Percentiles rank a stretch among this genome's conserved stretches.
Conservation (phyloP, 2,797 vertebrate species). For the Apodemus agrarius region DNA sequence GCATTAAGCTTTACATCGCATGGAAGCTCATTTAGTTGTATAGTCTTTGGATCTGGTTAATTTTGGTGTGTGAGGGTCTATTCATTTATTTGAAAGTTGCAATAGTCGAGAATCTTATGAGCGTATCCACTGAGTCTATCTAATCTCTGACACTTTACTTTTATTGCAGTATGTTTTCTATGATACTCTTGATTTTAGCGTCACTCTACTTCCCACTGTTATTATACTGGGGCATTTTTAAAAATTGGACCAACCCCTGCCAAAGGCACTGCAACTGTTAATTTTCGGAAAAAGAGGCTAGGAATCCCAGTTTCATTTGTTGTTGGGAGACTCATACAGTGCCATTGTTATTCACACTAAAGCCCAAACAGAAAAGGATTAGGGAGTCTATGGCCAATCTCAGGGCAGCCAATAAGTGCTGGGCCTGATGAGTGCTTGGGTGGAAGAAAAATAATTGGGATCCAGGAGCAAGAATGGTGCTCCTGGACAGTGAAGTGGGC, state of each 20-base stretch:
- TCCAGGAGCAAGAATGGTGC: background rate
- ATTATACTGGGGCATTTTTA: background rate
- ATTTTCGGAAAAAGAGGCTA: slow-evolving; percentile 8
- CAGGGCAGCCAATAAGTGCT: background rate
- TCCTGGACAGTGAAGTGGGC: background rate
- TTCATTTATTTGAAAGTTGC: background rate
- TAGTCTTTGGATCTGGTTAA: background rate
- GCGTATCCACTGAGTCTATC: background rate
- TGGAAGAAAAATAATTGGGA: background rate
- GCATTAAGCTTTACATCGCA: background rate
- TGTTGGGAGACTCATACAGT: background rate
- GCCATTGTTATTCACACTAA: background rate
- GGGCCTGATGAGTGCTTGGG: background rate
- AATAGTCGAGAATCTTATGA: background rate
- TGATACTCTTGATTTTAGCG: background rate
- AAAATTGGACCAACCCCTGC: slow-evolving; percentile 26
- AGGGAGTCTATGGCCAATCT: background rate
- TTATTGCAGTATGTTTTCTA: background rate
- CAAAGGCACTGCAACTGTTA: background rate
- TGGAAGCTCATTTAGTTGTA: background rate
- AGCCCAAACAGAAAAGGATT: slow-evolving; percentile 50
- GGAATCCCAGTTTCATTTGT: slow-evolving; percentile 17
- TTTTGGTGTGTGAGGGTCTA: background rate
- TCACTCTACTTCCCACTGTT: background rate
- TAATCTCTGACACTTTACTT: background rate